These are phyloP conservation scores for Ichneumoninae sp. DNA, from an alignment of 2,888 invertebrate species.

Conservation along the genomic window DNA sequence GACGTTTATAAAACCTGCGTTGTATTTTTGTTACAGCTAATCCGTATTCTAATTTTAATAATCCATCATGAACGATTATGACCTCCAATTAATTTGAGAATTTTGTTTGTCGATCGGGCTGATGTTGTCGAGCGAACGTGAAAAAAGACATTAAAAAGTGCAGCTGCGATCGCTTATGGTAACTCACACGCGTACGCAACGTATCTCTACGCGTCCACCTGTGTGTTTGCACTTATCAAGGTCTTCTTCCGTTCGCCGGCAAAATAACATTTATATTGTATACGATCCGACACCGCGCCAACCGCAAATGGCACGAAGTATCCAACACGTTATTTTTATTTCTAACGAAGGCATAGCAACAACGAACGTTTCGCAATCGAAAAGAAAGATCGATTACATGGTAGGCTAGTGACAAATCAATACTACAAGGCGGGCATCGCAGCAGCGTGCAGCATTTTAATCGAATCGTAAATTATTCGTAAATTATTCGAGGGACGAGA, in stretches of 20 bases:
- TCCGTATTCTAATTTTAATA: neutral
- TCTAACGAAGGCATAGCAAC: conserved; percentile 36
- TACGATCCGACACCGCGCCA: conserved; percentile 5
- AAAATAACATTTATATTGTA: conserved; percentile 31
- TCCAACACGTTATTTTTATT: conserved; percentile 25
- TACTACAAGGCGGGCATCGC: neutral
- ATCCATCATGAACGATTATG: neutral
- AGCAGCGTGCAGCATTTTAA: neutral
- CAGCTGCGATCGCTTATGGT: neutral
- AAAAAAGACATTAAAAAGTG: neutral
- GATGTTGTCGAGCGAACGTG: neutral
- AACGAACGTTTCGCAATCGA: conserved; percentile 38
- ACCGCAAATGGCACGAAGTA: conserved; percentile 52
- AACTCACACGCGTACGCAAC: neutral
- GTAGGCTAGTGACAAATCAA: conserved; percentile 37
- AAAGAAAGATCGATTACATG: conserved; percentile 47
- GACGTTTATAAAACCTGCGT: neutral
- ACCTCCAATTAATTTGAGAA: neutral
- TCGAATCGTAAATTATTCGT: conserved; percentile 2
- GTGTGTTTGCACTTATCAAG: conserved; percentile 37
- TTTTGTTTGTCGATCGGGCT: neutral
- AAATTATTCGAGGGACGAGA: neutral
- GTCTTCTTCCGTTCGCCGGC: conserved; percentile 18
- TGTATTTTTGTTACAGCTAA: neutral
- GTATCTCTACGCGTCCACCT: neutral